Percentiles rank a stretch among this genome's conserved stretches.
Conservation (phyloP, 2,797 vertebrate genomes). For the Darevskia nairensis region DNA sequence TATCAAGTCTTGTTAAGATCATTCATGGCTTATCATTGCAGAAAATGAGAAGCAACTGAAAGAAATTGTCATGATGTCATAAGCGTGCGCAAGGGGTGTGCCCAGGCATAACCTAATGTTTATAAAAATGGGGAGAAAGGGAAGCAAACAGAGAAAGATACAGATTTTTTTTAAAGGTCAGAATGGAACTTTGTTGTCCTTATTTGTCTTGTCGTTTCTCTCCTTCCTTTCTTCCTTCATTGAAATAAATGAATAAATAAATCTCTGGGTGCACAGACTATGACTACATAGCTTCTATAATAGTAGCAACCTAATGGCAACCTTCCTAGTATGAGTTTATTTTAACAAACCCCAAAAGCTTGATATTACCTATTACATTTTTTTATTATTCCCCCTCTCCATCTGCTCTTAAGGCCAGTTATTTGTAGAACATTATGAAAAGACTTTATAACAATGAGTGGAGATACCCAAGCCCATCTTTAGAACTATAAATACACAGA, state of each 20-base stretch:
- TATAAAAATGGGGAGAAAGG: no score
- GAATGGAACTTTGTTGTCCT: no score
- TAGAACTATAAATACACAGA: constrained; percentile 33
- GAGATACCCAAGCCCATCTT: not conserved
- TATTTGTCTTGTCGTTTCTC: no score
- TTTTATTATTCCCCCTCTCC: not conserved
- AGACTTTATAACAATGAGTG: constrained; percentile 10
- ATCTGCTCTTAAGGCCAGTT: not conserved
- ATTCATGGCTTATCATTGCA: not conserved
- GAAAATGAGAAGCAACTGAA: not conserved
- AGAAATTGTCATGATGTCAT: not conserved
- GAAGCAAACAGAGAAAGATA: no score
- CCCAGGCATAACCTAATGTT: no score
- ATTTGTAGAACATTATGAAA: not conserved
- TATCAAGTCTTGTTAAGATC: constrained; percentile 6
- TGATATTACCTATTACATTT: not conserved
- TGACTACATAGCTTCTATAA: not conserved
- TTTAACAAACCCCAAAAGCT: not conserved
- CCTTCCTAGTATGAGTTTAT: not conserved
- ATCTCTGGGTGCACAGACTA: no score
- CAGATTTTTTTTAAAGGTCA: no score
- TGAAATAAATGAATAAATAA: not conserved
- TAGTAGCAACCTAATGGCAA: not conserved
- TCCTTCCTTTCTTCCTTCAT: not conserved
- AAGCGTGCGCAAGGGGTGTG: no score